phyloP scores from a whole-genome alignment of 2,113 vertebrate genomes.

The Vicugna pacos region DNA sequence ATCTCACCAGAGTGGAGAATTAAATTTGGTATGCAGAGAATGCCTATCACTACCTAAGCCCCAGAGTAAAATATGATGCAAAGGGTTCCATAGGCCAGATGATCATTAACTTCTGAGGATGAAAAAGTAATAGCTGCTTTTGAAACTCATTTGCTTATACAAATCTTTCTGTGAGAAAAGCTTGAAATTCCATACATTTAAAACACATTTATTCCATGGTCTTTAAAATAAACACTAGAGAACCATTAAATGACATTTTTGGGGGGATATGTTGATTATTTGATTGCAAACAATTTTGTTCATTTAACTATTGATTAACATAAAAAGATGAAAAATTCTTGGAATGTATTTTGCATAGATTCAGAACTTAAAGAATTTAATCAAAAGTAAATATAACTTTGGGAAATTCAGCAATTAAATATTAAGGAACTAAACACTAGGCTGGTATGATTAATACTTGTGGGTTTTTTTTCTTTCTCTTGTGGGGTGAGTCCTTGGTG shows the following conservation, averaged over 20 bases:
- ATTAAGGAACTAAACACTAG: constrained; percentile 55
- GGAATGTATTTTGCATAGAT: constrained; percentile 72
- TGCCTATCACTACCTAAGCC: not conserved
- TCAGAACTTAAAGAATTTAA: constrained; percentile 78
- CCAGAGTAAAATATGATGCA: not conserved
- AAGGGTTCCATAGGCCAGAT: not conserved
- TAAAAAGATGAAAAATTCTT: constrained; percentile 77
- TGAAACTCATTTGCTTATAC: not conserved
- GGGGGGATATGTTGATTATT: constrained; percentile 65
- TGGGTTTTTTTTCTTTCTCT: not conserved
- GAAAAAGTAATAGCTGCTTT: not conserved
- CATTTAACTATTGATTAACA: constrained; percentile 76
- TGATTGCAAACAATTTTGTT: constrained; percentile 82
- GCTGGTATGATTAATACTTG: constrained; percentile 56
- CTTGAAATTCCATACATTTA: not conserved
- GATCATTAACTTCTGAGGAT: not conserved
- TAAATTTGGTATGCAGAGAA: not conserved
- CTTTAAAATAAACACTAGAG: constrained; percentile 57
- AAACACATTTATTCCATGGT: constrained; percentile 43
- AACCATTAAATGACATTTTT: constrained; percentile 53
- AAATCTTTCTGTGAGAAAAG: constrained; percentile 33
- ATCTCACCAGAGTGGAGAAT: not conserved
- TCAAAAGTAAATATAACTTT: constrained; percentile 69
- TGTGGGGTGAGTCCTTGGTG: not conserved
- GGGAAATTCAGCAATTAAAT: constrained; percentile 47